phyloP scores from a whole-genome alignment of 1,140 invertebrate genomes.

The Drosophila tsacasi region DNA sequence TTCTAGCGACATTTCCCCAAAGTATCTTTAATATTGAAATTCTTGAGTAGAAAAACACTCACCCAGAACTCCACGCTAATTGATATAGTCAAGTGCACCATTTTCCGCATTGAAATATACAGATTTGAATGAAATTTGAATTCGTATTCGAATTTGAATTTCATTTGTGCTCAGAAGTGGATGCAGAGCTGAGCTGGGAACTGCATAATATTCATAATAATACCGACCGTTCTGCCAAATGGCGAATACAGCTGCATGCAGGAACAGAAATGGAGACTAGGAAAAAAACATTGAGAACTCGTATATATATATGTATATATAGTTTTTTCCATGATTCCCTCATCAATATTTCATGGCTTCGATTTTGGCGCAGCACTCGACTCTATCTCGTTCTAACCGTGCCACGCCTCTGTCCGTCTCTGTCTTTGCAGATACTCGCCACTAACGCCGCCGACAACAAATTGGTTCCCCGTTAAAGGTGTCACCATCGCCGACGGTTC shows the following conservation, averaged over 20 bases:
- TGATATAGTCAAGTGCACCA: conserved; percentile 52
- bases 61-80: conserved; percentile 28
- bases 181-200: conserved; percentile 44
- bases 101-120: conserved; percentile 1
- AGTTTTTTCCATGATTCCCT: conserved; percentile 65
- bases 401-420: conserved; percentile 15
- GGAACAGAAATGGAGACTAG: conserved; percentile 39
- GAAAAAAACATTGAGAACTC: conserved; percentile 13
- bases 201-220: conserved; percentile 75
- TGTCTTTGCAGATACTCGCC: conserved; percentile 83
- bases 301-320: neutral
- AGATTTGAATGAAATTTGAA: conserved; percentile 41
- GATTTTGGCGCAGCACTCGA: conserved; percentile 75
- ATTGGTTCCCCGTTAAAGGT: conserved; percentile 86
- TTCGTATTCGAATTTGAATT: conserved; percentile 59
- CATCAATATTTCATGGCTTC: conserved; percentile 81
- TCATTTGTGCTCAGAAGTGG: conserved; percentile 28
- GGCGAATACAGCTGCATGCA: conserved; percentile 57
- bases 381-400: conserved; percentile 10
- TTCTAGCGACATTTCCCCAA: neutral
- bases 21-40: neutral
- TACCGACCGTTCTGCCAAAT: conserved; percentile 38
- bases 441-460: conserved; percentile 82
- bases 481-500: conserved; percentile 92
- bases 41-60: neutral